Evolutionary conservation across 1,140 invertebrate genomes (phyloP), one percentile per base, ranked within the genome.

Genomic region (Lerema accius): DNA sequence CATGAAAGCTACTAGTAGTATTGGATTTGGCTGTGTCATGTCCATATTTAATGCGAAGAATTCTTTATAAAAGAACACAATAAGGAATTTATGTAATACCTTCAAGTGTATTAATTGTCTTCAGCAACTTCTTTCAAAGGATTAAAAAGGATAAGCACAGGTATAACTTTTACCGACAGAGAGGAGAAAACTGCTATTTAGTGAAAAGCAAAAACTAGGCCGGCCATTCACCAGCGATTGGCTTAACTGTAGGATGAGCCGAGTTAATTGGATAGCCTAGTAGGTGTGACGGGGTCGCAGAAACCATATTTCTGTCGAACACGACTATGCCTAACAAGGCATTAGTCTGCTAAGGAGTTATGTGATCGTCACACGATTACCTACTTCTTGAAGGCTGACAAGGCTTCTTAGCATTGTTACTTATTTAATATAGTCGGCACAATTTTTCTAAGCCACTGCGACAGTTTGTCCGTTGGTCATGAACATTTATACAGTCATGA

Each of bases 221-320:
- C 50, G 46, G 26, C 9, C 39, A 43, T 55, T 55, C 51, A 55
- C 39, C 23, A 28, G n/a, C 51, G 39, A 42, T 55, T 55, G 51
- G 51, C 40, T 55, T 16, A 43, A 55, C 37, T 55, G 13, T 42
- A 3, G 13, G 51, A 55, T 55, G 26, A 55, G 51, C 51, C 37
- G 9, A 55, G 39, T 13, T 55, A 55, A 55, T 55, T 55, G 51
- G 53, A 56, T 56, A 19, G 40, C n/a, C n/a, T n/a, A 40, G 16
- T 14, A 45, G 53, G 53, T 58, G 53, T 45, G 53, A 45, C 23
- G 40, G 42, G 53, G 42, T 35, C 16, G 40, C 40, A 32, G 53
- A 58, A 58, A 58, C 53, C 53, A 58, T 58, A 58, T 58, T 58
- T 58, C 53, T 58, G 53, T 58, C n/a, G n/a, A n/a, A n/a, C n/a